Base-by-base conservation (phyloP, 2,113 vertebrate species). In the Lagopus muta region DNA sequence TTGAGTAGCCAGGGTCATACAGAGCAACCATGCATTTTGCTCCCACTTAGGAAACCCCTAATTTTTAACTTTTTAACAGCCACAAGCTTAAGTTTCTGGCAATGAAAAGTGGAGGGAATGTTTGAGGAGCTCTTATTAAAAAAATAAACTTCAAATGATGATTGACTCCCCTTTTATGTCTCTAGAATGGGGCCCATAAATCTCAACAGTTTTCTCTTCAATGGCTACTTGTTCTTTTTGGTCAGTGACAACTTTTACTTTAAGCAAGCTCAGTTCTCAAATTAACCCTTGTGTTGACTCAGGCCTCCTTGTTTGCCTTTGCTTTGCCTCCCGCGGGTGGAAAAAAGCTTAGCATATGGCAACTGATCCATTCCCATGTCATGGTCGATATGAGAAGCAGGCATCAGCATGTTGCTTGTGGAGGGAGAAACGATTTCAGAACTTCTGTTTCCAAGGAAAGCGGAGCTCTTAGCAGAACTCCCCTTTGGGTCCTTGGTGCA, bases 51-150 rank as follows among this genome's bases (percentile, higher is more conserved):
- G 79, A 96, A 96, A 91, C 85, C 89, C 95, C 95, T 92, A 94
- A 94, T 96, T 96, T 97, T 96, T 93, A 96, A 95, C 92, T 96
- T 97, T 93, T 96, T 96, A 96, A 91, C 94, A 96, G 87, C 90
- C 94, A 91, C 57, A 60, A 76, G 90, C 87, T 94, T 96, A 94
- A 13, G 0, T 95, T 96, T 96, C 85, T 96, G 67, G 87, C 82
- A 96, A 34, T 89, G 92, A 93, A 85, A 95, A 87, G 94, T 92
- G 89, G 93, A 93, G 92, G 74, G 77, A 89, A 87, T 90, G 84
- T 90, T 97, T 95, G 95, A 96, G 95, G 94, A 96, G 40, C 73
- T 95, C 87, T 94, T 95, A 95, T 95, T 97, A 95, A 95, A 96
- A 95, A 97, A 94, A 96, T 88, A 92, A 97, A 92, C 96, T 93